Base-by-base conservation (phyloP, 1,140 invertebrate genomes). In the Araneus ventricosus region DNA sequence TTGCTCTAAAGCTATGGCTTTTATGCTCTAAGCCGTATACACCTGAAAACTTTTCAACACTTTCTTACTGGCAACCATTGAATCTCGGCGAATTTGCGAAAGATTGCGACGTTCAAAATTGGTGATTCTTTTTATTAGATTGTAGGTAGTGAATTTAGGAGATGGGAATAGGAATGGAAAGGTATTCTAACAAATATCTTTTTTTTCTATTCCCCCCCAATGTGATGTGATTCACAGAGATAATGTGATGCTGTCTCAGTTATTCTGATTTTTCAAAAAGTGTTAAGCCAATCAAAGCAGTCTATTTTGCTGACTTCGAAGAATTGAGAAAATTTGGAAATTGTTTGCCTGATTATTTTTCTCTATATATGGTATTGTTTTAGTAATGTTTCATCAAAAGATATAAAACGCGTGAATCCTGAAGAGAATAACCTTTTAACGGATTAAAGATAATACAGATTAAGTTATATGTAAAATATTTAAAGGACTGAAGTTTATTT, bases 31-130 rank as follows among this genome's bases (percentile, higher is more conserved):
- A 63, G 59, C 59, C 24, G 24, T 4, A 63, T 4, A n/a, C 59
- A 63, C 59, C 59, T 63, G 59, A 63, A n/a, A 63, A 63, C 59
- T 63, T n/a, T 63, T 63, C 59, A 63, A 63, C 59, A 63, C 59
- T 63, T 63, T 20, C 59, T 63, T n/a, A 63, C 59, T 63, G 22
- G 24, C 59, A 6, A n/a, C 17, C 24, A 24, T 63, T n/a, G 59
- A 63, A 63, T 63, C 59, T 24, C 59, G n/a, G 1, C 59, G 22
- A 63, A 63, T 63, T 63, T 63, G 59, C 59, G 8, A n/a, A 63
- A 63, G 59, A 63, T 63, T 63, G 59, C 59, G 59, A 63, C 22
- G 3, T 4, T 63, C 59, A 8, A 63, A 63, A 63, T 63, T 63
- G 59, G 59, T 20, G 59, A 63, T 63, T 63, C 20, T 17, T 63